Conservation (phyloP, 2,113 vertebrate species). For the Catharus minimus region DNA sequence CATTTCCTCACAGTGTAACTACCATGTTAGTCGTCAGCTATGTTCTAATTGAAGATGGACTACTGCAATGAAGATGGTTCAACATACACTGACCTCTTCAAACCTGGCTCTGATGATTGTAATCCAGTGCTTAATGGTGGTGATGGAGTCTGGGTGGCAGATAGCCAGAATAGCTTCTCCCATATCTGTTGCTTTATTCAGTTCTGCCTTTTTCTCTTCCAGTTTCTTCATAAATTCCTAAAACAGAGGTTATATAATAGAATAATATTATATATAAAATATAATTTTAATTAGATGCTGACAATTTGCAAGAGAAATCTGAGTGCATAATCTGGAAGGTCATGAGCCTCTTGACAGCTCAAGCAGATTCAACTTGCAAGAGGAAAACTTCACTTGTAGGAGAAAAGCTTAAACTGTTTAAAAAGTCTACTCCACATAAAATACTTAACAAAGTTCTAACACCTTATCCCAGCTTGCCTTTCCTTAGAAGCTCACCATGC, state of each 20-base stretch:
- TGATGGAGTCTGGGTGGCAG: constrained; percentile 97
- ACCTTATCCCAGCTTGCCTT: neutral
- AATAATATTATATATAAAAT: too few relatives aligned
- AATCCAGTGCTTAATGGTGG: constrained; percentile 98
- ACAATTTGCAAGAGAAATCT: constrained; percentile 5
- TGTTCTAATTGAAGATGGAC: neutral
- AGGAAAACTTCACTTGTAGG: neutral
- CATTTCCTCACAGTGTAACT: neutral
- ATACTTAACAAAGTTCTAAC: neutral
- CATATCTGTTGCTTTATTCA: constrained; percentile 90
- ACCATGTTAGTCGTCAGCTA: neutral
- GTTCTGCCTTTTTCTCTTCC: constrained; percentile 89
- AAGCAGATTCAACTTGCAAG: neutral
- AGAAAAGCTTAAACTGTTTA: neutral
- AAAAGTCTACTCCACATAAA: neutral
- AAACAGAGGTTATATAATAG: neutral
- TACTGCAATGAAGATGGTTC: neutral
- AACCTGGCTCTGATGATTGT: constrained; percentile 97
- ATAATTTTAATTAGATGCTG: constrained; percentile 33
- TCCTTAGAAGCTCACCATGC: neutral
- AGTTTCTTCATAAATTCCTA: constrained; percentile 96
- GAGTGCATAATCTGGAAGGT: neutral
- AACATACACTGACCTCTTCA: constrained; percentile 87
- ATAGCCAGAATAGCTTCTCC: constrained; percentile 91
- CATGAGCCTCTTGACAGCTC: neutral